Conservation (phyloP, 1,140 invertebrate genomes). For the Ectropis grisescens region DNA sequence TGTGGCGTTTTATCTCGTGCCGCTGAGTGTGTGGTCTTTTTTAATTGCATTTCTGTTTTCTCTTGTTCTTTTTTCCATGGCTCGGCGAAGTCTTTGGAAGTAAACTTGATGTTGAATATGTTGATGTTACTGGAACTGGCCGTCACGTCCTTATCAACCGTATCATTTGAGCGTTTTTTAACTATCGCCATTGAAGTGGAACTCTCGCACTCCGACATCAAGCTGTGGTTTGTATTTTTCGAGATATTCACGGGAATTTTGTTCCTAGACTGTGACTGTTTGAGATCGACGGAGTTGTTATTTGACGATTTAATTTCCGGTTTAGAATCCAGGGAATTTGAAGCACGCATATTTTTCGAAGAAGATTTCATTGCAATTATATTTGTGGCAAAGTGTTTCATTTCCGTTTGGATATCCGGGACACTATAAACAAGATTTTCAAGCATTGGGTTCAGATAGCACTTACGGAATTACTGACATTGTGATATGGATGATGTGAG, state of each 20-base stretch:
- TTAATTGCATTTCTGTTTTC: conserved; percentile 7
- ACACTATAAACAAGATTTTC: too few species aligned
- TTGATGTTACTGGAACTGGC: conserved; percentile 39
- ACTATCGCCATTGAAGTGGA: conserved; percentile 6
- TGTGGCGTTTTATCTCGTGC: conserved; percentile 16
- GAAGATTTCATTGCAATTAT: too few species aligned
- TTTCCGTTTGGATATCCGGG: too few species aligned
- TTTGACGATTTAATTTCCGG: conserved; percentile 8
- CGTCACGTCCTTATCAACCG: conserved; percentile 32
- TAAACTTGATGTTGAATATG: conserved; percentile 23
- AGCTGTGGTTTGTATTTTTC: conserved; percentile 15
- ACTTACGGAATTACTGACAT: too few species aligned
- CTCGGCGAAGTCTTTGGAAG: conserved; percentile 3
- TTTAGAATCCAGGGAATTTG: too few species aligned
- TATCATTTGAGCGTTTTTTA: conserved; percentile 6
- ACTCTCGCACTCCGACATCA: conserved; percentile 21
- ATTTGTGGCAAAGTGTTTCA: too few species aligned
- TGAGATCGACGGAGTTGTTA: too few species aligned
- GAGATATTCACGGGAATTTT: conserved; percentile 25
- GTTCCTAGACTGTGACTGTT: conserved; percentile 17
- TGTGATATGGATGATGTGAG: too few species aligned
- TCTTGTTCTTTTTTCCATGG: conserved; percentile 6
- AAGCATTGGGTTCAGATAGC: too few species aligned
- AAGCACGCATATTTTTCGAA: too few species aligned
- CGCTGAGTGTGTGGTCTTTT: conserved; percentile 4